Evolutionary conservation across 2,797 vertebrate genomes (phyloP).

Genomic region (Gallirallus australis): DNA sequence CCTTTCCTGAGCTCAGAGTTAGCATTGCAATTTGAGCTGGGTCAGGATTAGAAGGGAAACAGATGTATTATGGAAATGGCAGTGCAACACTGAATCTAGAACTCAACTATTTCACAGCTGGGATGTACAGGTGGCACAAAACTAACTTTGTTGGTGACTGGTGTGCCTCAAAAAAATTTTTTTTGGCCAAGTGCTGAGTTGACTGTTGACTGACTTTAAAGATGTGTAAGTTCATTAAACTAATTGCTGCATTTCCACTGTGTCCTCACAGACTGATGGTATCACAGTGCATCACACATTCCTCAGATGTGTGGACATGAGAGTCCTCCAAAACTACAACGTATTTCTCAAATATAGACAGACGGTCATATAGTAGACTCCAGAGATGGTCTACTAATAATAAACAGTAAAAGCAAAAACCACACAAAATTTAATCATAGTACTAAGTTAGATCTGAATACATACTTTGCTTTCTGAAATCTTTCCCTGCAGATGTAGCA

Average conservation of each 20-base stretch:
- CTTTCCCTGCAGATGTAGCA: neutral
- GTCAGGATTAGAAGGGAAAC: neutral
- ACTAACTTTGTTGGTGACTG: neutral
- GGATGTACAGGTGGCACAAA: neutral
- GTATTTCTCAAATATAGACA: neutral
- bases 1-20: neutral
- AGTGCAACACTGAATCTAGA: neutral
- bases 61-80: accelerated
- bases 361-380: neutral
- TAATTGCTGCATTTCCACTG: neutral
- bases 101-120: neutral
- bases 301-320: neutral
- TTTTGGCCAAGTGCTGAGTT: neutral
- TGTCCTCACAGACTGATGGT: neutral
- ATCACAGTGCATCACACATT: neutral
- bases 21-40: accelerated
- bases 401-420: neutral
- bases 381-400: neutral
- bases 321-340: neutral
- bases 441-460: neutral
- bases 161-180: neutral
- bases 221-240: neutral
- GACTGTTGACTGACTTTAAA: neutral
- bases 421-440: neutral
- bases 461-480: neutral